Evolutionary conservation across 2,888 invertebrate species (phyloP).

Genomic region (Chesias legatella): DNA sequence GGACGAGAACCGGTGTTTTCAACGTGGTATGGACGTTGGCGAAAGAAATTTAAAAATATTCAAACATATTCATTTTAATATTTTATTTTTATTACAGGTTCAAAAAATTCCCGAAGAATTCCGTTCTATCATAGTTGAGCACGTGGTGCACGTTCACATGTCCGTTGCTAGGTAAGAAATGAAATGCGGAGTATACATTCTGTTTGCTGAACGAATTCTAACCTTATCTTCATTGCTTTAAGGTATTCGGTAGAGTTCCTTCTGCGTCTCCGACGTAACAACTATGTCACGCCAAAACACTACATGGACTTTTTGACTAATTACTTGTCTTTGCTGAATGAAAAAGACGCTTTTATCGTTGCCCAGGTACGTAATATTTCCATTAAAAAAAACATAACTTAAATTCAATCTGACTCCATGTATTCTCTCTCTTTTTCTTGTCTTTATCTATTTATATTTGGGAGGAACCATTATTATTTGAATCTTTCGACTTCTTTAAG

Average conservation of each 20-base stretch:
- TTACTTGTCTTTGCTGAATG: constrained; percentile 87
- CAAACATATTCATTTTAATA: not conserved
- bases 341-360: constrained; percentile 82
- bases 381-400: too few relatives aligned
- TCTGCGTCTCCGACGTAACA: constrained; percentile 86
- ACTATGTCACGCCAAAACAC: constrained; percentile 95
- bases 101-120: constrained; percentile 84
- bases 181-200: not conserved
- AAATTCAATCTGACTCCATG: too few relatives aligned
- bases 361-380: constrained; percentile 72
- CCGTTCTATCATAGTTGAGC: constrained; percentile 86
- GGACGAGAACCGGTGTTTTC: constrained; percentile 59
- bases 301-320: constrained; percentile 92
- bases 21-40: constrained; percentile 31
- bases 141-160: constrained; percentile 92
- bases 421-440: too few relatives aligned
- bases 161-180: constrained; percentile 78
- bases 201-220: not conserved
- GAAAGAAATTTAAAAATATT: not conserved
- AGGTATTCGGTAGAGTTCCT: constrained; percentile 86
- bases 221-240: not conserved
- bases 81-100: constrained; percentile 62
- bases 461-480: too few relatives aligned
- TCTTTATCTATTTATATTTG: too few relatives aligned
- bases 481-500: too few relatives aligned